A percentile compares a stretch with the other conserved stretches of the same genome.
These are phyloP conservation scores for Ruditapes philippinarum DNA, from an alignment of 1,140 invertebrate species.

Conservation along the genomic window DNA sequence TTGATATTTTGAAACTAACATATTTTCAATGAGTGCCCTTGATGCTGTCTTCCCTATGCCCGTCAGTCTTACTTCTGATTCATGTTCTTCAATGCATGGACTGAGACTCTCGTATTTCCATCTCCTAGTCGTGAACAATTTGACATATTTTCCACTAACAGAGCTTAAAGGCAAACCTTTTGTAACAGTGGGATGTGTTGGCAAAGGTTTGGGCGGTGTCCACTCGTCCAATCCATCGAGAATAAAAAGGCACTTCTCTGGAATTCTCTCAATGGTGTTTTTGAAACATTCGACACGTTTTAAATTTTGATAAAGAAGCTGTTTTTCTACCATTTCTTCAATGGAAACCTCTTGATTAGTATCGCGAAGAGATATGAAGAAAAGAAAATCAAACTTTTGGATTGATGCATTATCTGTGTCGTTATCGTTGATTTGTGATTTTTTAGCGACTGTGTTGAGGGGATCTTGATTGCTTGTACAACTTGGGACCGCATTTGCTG, in stretches of 20 bases:
- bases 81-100: background rate
- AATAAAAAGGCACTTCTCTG: background rate
- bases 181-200: background rate
- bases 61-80: background rate
- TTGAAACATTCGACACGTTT: background rate
- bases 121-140: background rate
- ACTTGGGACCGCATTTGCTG: too few species aligned
- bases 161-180: background rate
- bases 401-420: too few species aligned
- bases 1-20: background rate
- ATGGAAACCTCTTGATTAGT: background rate
- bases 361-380: background rate
- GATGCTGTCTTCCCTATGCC: background rate
- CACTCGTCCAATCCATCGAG: slow-evolving; percentile 5
- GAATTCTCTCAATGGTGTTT: background rate
- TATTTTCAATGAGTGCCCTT: background rate
- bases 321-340: background rate
- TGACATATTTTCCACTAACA: background rate
- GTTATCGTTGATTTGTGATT: too few species aligned
- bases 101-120: background rate
- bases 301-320: background rate
- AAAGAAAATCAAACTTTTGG: background rate
- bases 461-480: too few species aligned
- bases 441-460: too few species aligned
- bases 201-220: background rate